Base-by-base conservation (phyloP, 1,140 invertebrate genomes). In the Aphaenogaster rudis region DNA sequence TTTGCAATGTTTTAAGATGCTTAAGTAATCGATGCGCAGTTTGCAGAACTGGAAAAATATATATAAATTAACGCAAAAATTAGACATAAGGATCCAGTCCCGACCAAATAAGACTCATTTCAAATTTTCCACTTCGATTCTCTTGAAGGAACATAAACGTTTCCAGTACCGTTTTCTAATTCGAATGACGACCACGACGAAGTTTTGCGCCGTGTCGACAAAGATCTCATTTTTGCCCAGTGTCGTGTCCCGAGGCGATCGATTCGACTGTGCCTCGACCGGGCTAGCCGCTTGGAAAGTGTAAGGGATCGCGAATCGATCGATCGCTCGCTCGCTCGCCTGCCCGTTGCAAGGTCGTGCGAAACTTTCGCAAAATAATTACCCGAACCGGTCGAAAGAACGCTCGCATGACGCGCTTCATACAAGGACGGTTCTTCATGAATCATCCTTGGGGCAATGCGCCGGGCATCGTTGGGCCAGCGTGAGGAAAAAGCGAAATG, bases 301-400 rank as follows among this genome's bases (percentile, higher is more conserved):
- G 6, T 33, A 61, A 61, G 63, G n/a, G 80, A 84, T 74, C 13
- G 80, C 42, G 48, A 50, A 74, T 82, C 80, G 80, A 84, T 84
- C 78, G 66, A 15, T 69, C 4, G 64, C 7, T 11, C n/a, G 39
- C 8, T 67, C 39, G 17, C 36, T 71, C 13, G 28, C 54, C 59
- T 8, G 69, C 7, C 21, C n/a, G 61, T 66, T 76, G 52, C 36
- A 42, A 72, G 63, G 78, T 81, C 77, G 6, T 77, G 72, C 39
- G 81, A 90, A 90, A 90, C 88, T 90, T 77, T 54, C 78, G 69
- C 69, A 63, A 69, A 90, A 71, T 86, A 87, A 86, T 90, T 87
- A 61, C n/a, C 39, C 39, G n/a, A 90, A 87, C 88, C 77, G 84
- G 84, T 89, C 48, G 66, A 78, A 78, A 50, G 81, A 48, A 67